Base-by-base conservation (phyloP, 2,113 vertebrate species). In the Corvus cornix region DNA sequence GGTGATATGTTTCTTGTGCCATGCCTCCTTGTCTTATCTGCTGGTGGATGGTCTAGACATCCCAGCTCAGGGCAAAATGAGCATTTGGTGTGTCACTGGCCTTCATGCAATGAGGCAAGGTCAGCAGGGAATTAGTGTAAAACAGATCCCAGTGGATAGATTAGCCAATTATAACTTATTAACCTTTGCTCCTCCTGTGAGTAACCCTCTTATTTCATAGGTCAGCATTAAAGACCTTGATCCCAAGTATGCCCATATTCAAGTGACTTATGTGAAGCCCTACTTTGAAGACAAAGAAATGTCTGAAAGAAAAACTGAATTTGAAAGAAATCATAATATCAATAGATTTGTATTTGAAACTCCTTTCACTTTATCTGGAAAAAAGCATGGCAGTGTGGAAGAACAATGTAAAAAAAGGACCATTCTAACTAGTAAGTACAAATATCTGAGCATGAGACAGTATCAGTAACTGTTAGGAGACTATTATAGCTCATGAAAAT, bases 221-320 rank as follows among this genome's bases (percentile, higher is more conserved):
- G 99, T 99, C 18, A 99, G 98, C 60, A 60, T 98, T 92, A 99
- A 99, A 97, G 99, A 99, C 10, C 98, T 99, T 87, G 99, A 99
- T 93, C 95, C 98, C 14, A 99, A 99, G 96, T 99, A 98, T 27
- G 99, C 99, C 77, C 97, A 99, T 82, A 97, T 99, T 90, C 99
- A 99, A 98, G 99, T 99, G 92, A 99, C 99, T 4, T 99, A 99
- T 0, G 99, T 99, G 93, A 99, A 99, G 96, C 98, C 99, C 2
- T 99, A 99, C 95, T 99, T 99, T 51, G 99, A 99, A 63, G 99
- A 99, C 53, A 99, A 99, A 96, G 99, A 99, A 81, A 97, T 98
- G 30, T 97, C 97, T 1, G 99, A 99, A 95, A 99, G 98, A 93
- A 99, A 98, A 93, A 99, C 99, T 0, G 98, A 99, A 84, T 99